Evolutionary conservation across 2,113 vertebrate species (phyloP).

Genomic region (Aegotheles bennettii): DNA sequence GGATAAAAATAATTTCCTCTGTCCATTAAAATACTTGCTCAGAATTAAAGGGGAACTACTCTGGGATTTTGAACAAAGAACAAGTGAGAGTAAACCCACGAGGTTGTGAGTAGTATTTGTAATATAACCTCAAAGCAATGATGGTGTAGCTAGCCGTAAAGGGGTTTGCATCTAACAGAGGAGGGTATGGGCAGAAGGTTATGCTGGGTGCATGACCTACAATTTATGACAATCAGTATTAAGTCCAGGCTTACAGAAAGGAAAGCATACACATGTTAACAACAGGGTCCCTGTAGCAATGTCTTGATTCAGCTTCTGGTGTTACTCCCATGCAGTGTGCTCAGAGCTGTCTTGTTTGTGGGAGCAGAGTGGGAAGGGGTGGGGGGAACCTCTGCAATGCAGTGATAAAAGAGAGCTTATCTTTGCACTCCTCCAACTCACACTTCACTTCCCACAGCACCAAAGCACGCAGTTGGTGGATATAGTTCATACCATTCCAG

Average conservation of each 20-base stretch:
- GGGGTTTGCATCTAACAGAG: neutral
- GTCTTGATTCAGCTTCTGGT: neutral
- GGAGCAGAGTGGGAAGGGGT: neutral
- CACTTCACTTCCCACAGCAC: neutral
- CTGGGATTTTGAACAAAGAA: neutral
- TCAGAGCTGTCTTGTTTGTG: neutral
- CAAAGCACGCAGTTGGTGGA: neutral
- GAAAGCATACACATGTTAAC: neutral
- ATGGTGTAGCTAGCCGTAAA: neutral
- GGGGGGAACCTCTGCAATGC: neutral
- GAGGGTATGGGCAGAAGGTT: neutral
- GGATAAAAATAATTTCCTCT: neutral
- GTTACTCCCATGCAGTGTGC: neutral
- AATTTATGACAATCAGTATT: neutral
- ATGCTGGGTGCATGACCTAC: neutral
- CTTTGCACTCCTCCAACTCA: neutral
- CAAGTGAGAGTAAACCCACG: neutral
- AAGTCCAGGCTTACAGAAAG: neutral
- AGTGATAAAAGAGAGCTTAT: neutral
- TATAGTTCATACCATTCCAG: neutral
- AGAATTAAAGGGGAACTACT: neutral
- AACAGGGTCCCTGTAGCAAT: neutral
- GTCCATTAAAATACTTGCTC: neutral
- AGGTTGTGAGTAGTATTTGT: neutral
- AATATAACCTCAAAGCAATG: neutral